phyloP scores from a whole-genome alignment of 64 coral and sea anemone species.

The Montipora foliosa region DNA sequence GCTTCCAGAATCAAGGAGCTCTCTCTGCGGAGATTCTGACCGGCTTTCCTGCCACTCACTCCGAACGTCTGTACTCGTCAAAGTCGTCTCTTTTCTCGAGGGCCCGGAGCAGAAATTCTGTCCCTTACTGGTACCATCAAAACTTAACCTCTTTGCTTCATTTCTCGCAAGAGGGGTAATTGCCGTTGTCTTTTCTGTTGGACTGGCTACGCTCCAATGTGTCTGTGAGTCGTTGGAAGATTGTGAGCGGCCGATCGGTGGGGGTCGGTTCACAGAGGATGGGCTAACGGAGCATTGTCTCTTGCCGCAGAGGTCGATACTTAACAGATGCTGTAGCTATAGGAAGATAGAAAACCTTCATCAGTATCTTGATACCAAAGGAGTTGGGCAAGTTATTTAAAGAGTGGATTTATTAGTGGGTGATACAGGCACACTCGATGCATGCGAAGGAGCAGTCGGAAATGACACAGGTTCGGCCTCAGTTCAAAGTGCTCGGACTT shows the following conservation, averaged over 20 bases:
- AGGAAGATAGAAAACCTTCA: not conserved
- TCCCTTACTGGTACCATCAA: not conserved
- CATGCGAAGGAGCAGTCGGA: too few species aligned
- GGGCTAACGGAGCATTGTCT: conserved; percentile 31
- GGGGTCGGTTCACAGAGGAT: conserved; percentile 23
- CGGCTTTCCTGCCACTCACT: not conserved
- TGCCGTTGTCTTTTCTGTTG: conserved; percentile 6
- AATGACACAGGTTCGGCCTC: too few species aligned
- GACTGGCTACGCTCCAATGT: not conserved
- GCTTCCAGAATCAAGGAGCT: not conserved
- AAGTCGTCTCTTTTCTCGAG: not conserved
- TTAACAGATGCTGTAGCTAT: conserved; percentile 65
- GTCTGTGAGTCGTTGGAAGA: conserved; percentile 52
- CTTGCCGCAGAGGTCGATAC: conserved; percentile 62
- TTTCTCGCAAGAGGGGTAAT: conserved; percentile 34
- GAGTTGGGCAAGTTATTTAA: too few species aligned
- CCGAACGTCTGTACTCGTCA: not conserved
- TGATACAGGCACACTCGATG: too few species aligned
- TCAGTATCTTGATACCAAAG: not conserved
- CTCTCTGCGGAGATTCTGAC: not conserved
- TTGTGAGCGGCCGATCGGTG: conserved; percentile 79
- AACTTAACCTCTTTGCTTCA: not conserved
- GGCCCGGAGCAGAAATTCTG: not conserved
- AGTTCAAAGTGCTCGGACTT: too few species aligned
- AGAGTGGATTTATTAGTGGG: too few species aligned